These are phyloP conservation scores for Apus apus DNA, from an alignment of 2,113 vertebrate genomes.

Conservation along the genomic window DNA sequence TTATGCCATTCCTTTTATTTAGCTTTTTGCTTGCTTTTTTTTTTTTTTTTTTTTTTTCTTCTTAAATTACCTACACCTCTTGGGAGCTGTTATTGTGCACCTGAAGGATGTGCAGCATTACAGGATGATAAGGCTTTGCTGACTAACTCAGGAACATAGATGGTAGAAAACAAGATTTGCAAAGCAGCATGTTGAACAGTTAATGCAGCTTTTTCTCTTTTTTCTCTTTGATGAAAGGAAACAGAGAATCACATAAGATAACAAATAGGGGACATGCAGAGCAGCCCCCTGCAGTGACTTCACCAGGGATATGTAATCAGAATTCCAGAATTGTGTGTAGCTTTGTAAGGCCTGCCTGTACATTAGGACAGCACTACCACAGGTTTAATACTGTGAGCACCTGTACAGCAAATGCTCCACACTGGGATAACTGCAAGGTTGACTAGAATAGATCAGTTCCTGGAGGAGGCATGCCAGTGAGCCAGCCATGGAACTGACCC, in stretches of 20 bases:
- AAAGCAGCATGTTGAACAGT: not conserved
- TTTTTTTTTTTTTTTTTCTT: no score
- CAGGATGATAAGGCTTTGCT: not conserved
- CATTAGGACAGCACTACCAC: accelerated
- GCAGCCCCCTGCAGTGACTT: not conserved
- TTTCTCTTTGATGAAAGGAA: not conserved
- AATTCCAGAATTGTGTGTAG: not conserved
- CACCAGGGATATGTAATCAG: not conserved
- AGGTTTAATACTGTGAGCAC: not conserved
- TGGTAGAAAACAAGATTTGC: not conserved
- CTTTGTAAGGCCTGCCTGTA: not conserved
- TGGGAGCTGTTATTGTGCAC: not conserved
- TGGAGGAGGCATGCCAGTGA: not conserved
- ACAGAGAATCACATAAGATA: not conserved
- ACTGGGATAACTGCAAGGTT: not conserved
- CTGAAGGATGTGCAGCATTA: not conserved
- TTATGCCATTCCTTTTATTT: not conserved
- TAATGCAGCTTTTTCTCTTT: not conserved
- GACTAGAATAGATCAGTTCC: not conserved
- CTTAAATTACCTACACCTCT: not conserved
- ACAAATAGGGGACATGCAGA: not conserved
- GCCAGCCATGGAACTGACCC: not conserved
- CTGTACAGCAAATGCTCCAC: not conserved
- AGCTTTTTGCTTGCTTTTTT: no score
- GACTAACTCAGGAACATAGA: not conserved